phyloP scores from a whole-genome alignment of 1,140 invertebrate genomes.

The Leguminivora glycinivorella region DNA sequence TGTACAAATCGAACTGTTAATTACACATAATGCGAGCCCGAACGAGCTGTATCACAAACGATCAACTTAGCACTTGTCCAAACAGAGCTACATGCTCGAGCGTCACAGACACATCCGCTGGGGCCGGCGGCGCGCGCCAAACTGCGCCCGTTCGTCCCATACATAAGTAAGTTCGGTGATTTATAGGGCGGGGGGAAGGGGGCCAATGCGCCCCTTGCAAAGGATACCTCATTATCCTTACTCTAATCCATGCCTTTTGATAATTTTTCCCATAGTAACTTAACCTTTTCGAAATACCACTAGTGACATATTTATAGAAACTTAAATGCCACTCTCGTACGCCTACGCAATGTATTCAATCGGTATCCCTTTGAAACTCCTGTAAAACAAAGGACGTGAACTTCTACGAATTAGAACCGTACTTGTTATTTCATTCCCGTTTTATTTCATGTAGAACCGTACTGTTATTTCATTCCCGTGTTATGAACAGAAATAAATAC shows the following conservation, averaged over 20 bases:
- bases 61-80: constrained; percentile 77
- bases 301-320: constrained; percentile 13
- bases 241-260: constrained; percentile 72
- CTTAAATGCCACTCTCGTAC: constrained; percentile 16
- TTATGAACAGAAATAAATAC: too few species aligned
- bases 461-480: too few species aligned
- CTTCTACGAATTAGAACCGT: too few species aligned
- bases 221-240: constrained; percentile 76
- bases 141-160: constrained; percentile 52
- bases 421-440: background rate
- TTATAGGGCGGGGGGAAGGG: constrained; percentile 64
- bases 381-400: background rate
- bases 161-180: constrained; percentile 53
- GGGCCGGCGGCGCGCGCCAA: constrained; percentile 67
- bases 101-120: constrained; percentile 41
- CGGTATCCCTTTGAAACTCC: background rate
- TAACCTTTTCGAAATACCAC: constrained; percentile 42
- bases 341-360: constrained; percentile 1
- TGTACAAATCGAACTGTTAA: constrained; percentile 62
- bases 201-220: constrained; percentile 52
- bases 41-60: constrained; percentile 72
- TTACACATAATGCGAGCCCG: constrained; percentile 73
- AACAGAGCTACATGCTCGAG: constrained; percentile 48
- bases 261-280: constrained; percentile 55
- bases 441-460: too few species aligned